phyloP scores from a whole-genome alignment of 1,140 invertebrate species.

The Potamilus streckersoni region DNA sequence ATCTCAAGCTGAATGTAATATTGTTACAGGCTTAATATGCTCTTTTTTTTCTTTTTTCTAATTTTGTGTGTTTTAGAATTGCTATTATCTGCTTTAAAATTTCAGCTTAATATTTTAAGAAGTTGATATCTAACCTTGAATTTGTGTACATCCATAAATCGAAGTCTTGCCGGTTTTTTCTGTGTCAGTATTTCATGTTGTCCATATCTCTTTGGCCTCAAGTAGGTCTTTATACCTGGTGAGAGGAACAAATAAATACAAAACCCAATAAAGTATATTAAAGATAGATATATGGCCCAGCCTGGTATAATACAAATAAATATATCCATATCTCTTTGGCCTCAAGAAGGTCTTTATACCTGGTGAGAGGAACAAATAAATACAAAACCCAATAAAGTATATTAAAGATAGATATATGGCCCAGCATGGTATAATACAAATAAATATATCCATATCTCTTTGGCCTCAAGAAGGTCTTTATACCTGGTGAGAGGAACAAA shows the following conservation, averaged over 20 bases:
- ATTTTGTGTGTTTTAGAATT: too few relatives aligned
- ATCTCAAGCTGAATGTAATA: too few relatives aligned
- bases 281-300: too few relatives aligned
- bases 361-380: conserved; percentile 18
- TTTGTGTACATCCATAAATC: conserved; percentile 48
- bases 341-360: conserved; percentile 51
- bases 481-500: conserved; percentile 36
- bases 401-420: too few relatives aligned
- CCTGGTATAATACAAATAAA: too few relatives aligned
- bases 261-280: too few relatives aligned
- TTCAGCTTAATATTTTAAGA: too few relatives aligned
- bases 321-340: conserved; percentile 37
- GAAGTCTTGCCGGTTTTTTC: conserved; percentile 45
- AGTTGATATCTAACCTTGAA: conserved; percentile 35
- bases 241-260: neutral
- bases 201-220: conserved; percentile 38
- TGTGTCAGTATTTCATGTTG: conserved; percentile 39
- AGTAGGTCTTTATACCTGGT: conserved; percentile 50
- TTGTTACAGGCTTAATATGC: too few relatives aligned
- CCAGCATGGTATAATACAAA: too few relatives aligned
- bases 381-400: too few relatives aligned
- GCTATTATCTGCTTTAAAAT: neutral
- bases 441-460: conserved; percentile 29
- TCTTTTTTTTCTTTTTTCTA: too few relatives aligned
- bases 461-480: conserved; percentile 47